Evolutionary conservation across 1,140 invertebrate genomes (phyloP), one percentile per base, ranked within the genome.

Genomic region (Scaptomyza montana): DNA sequence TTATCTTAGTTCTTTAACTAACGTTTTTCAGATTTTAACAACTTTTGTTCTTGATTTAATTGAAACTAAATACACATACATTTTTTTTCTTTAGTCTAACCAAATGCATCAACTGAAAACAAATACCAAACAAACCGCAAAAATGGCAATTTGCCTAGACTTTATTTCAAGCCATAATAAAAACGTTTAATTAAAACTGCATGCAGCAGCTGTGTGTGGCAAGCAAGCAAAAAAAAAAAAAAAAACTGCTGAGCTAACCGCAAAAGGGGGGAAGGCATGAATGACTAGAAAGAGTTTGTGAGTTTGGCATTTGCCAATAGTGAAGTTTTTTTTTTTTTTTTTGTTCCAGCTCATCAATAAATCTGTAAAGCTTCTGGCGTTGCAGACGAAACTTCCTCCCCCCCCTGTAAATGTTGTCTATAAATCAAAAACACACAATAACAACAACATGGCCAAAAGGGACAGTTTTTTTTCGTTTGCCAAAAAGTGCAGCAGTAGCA

Each of bases 291-390:
- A 25, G 19, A n/a, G 16, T 61, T 46, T 55, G 49, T 45, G 53
- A 64, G 6, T 60, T 3, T 60, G 47, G 64, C 45, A 78, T 84
- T 78, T 77, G 76, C 72, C 46, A 75, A 55, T 41, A 10, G 33
- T 7, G 1, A 10, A 25, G 3, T 54, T 21, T 55, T 41, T 39
- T 13, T 75, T 84, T 85, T 56, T 77, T 13, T 75, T 84, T 85
- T 56, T 77, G 78, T 68, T 76, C 65, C 72, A 62, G 75, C 84
- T 89, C 82, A 87, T 89, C 84, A 87, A 87, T 87, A 87, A 87
- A 89, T 87, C 82, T 76, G 84, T 84, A 63, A 49, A 43, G 64
- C 78, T 69, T 50, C 49, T 69, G 80, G 80, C 79, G 73, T 67
- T 78, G 84, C 84, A 77, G 75, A 74, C 71, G 33, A 76, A 71